Evolutionary conservation across 2,888 invertebrate genomes (phyloP), one percentile per base, ranked within the genome.

Genomic region (Nowickia ferox): DNA sequence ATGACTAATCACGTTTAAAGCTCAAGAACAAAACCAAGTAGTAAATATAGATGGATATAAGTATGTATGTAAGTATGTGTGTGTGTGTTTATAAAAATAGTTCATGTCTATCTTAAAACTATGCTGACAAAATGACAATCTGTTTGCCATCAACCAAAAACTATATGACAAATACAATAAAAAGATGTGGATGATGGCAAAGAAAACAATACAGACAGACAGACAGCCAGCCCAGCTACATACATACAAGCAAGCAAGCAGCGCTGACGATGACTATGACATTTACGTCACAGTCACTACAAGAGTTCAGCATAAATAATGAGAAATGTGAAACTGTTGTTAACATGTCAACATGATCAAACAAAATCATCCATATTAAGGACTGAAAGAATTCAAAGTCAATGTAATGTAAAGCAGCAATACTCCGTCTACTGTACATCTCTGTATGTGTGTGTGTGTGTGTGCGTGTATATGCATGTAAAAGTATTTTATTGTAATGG

Each of bases 281-380:
- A 86, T 69, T 57, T 77, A 74, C 72, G 76, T 66, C 59, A 80
- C 84, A 81, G 74, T 71, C 63, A 75, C 75, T 63, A 61, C 61
- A 86, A 86, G 63, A 80, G 68, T 86, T 81, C 71, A 81, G 77
- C 69, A 86, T 81, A 75, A 81, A 84, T 84, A 86, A 80, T 86
- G 84, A 65, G 74, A 77, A 61, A 84, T 80, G 72, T 79, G 78
- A 79, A 74, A 74, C 77, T 84, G 80, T 80, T 76, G 77, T 84
- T 74, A 77, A 84, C 40, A 75, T 86, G 86, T 84, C 86, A 86
- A 72, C 84, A 77, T 80, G 57, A 72, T 74, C 55, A 22, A 72
- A 74, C 71, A 80, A 74, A 79, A 72, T 81, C 74, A 81, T 81
- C 81, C 69, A 80, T 75, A 80, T 76, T 74, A 68, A 84, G 65